Percentiles rank a stretch among this genome's conserved stretches.
These are phyloP conservation scores for Telmatherina bonti DNA, from an alignment of 2,797 vertebrate genomes.

Conservation along the genomic window DNA sequence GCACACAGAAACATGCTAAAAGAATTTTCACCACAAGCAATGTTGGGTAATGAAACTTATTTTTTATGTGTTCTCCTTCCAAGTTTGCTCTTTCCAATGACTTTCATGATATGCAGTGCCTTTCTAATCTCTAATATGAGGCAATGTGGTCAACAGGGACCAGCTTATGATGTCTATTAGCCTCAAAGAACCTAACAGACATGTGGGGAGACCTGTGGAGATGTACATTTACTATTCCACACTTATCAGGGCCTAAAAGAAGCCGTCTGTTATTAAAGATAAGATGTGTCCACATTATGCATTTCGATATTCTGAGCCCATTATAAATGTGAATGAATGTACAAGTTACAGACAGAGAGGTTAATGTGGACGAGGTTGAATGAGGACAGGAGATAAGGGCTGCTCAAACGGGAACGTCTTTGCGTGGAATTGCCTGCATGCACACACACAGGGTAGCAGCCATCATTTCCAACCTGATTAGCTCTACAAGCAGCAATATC, in stretches of 20 bases:
- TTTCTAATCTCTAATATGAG: constrained; percentile 36
- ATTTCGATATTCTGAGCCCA: constrained; percentile 20
- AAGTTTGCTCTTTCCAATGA: constrained; percentile 20
- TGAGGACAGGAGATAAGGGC: constrained; percentile 60
- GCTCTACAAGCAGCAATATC: constrained; percentile 72
- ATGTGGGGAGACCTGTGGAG: constrained; percentile 16
- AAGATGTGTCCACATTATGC: constrained; percentile 19
- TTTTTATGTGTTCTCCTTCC: constrained; percentile 25
- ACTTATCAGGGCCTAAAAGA: constrained; percentile 32
- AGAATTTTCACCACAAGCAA: neutral
- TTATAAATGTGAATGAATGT: constrained; percentile 30
- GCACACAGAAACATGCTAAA: neutral
- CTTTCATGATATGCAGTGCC: constrained; percentile 29
- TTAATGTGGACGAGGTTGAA: constrained; percentile 49
- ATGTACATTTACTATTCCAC: constrained; percentile 16
- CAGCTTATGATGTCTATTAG: constrained; percentile 30
- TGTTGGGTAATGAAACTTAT: constrained; percentile 1
- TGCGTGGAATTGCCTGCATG: constrained; percentile 22
- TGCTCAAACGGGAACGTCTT: constrained; percentile 38
- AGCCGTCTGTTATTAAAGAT: constrained; percentile 38
- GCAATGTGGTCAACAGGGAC: constrained; percentile 37
- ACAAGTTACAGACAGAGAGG: constrained; percentile 27
- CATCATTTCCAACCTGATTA: constrained; percentile 70
- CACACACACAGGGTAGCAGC: neutral
- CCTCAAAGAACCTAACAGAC: constrained; percentile 26